A percentile compares a stretch with the other conserved stretches of the same genome.
These are phyloP conservation scores for Peromyscus nudipes DNA, from an alignment of 2,797 vertebrate genomes.

Conservation along the genomic window DNA sequence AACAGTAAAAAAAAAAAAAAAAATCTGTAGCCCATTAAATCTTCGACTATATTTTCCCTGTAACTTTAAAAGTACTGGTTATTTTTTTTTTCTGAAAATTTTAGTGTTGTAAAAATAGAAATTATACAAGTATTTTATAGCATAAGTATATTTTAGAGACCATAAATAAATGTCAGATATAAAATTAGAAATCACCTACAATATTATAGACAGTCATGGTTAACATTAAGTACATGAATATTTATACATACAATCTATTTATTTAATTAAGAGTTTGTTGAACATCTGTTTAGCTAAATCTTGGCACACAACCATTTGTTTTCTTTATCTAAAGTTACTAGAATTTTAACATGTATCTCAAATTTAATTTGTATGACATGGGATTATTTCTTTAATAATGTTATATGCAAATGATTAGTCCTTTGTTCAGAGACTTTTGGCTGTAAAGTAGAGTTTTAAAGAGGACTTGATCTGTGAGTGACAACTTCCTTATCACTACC, in stretches of 20 bases:
- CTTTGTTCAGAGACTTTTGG: conserved; percentile 40
- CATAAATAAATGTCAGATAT: conserved; percentile 21
- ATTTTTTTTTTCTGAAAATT: not conserved
- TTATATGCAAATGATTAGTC: not conserved
- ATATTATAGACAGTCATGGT: not conserved
- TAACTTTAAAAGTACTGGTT: conserved; percentile 39
- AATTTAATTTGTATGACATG: conserved; percentile 44
- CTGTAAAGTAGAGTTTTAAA: not conserved
- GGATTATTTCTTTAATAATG: conserved; percentile 57
- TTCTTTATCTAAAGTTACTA: conserved; percentile 33
- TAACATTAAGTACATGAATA: conserved; percentile 13
- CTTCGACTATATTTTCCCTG: conserved; percentile 31
- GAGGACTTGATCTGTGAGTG: conserved; percentile 27
- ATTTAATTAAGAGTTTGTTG: conserved; percentile 21
- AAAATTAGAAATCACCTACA: conserved; percentile 45
- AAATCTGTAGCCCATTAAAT: not conserved
- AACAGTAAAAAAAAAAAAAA: not conserved
- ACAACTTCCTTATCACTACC: not conserved
- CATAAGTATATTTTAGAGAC: conserved; percentile 41
- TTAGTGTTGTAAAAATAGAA: not conserved
- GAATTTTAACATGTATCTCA: conserved; percentile 61
- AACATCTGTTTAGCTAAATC: conserved; percentile 4
- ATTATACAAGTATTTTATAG: not conserved
- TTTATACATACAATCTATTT: not conserved
- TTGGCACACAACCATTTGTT: not conserved